Evolutionary conservation across 2,113 vertebrate genomes (phyloP).

Genomic region (Indicator maculatus): DNA sequence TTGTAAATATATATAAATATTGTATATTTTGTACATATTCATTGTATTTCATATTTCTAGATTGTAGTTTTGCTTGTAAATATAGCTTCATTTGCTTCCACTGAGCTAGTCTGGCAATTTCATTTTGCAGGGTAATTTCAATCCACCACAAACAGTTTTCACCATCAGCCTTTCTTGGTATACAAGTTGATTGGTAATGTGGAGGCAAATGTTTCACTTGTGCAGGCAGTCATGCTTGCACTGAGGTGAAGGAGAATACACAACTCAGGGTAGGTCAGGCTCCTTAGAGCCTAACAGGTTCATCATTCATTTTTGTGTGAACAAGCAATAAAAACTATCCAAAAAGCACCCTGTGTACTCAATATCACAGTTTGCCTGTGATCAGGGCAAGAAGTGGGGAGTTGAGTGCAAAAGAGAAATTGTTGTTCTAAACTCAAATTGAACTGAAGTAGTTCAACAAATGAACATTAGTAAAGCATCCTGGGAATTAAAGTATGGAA

Average conservation of each 20-base stretch:
- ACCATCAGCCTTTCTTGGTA: neutral
- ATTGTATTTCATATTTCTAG: too few species aligned
- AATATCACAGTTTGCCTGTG: neutral
- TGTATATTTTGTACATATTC: too few species aligned
- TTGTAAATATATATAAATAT: too few species aligned
- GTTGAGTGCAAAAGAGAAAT: neutral
- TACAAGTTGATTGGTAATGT: neutral
- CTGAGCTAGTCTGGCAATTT: too few species aligned
- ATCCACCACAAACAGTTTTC: neutral
- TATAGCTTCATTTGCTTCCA: too few species aligned
- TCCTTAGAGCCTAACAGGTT: neutral
- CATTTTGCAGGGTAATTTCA: too few species aligned
- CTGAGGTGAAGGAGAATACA: neutral
- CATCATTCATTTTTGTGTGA: neutral
- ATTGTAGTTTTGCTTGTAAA: too few species aligned
- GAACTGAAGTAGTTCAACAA: slow-evolving; percentile 37
- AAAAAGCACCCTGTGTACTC: neutral
- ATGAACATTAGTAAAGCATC: neutral
- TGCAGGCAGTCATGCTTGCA: neutral
- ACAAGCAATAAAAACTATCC: neutral
- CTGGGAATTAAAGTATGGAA: neutral
- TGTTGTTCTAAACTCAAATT: slow-evolving; percentile 45
- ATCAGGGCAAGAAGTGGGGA: neutral
- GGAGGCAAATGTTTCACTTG: neutral
- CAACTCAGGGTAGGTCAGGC: neutral